phyloP scores from a whole-genome alignment of 1,140 invertebrate species.

The Hyposmocoma kahamanoa region DNA sequence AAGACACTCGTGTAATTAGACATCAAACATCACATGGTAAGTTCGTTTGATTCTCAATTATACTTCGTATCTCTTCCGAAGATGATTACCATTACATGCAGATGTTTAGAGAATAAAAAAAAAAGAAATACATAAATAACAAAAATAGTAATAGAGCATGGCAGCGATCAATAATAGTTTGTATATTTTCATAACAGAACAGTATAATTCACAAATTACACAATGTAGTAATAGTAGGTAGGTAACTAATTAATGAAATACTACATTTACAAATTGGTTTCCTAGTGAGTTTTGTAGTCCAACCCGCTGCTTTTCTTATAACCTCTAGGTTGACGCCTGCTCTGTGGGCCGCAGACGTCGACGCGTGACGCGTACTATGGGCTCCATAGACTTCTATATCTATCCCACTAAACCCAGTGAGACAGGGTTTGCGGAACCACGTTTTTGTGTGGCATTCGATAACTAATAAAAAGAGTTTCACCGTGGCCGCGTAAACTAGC shows the following conservation, averaged over 20 bases:
- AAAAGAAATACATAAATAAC: too few species aligned
- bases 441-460: constrained; percentile 19
- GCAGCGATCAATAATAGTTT: constrained; percentile 1
- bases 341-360: constrained; percentile 17
- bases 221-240: too few species aligned
- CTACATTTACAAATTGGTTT: too few species aligned
- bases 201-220: too few species aligned
- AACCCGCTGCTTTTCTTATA: constrained; percentile 27
- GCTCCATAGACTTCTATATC: constrained; percentile 20
- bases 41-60: too few species aligned
- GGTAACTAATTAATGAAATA: too few species aligned
- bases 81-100: constrained; percentile 10
- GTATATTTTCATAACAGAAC: too few species aligned
- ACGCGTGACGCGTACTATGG: constrained; percentile 27
- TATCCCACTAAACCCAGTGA: constrained; percentile 26
- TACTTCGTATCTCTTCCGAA: constrained; percentile 10
- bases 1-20: constrained; percentile 12
- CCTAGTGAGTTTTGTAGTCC: too few species aligned
- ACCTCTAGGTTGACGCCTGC: constrained; percentile 22
- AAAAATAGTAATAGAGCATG: too few species aligned
- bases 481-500: not conserved
- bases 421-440: constrained; percentile 24
- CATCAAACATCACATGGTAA: constrained; percentile 5
- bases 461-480: constrained; percentile 20
- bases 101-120: constrained; percentile 12